These are phyloP conservation scores for Cyclargus thomasi DNA, from an alignment of 1,140 invertebrate genomes.

Conservation along the genomic window DNA sequence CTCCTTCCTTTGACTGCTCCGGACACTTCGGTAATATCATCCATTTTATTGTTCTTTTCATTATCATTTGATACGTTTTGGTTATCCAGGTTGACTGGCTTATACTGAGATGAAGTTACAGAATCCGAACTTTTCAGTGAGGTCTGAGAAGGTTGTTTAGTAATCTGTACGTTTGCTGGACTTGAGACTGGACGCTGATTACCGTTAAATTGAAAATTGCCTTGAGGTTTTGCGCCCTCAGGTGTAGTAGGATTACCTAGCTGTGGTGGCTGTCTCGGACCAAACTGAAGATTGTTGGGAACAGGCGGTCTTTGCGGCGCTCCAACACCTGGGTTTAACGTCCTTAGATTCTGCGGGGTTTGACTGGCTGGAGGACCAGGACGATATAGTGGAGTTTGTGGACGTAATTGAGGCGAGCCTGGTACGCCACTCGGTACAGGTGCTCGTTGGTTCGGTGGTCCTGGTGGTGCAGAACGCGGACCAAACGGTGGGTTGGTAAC, in stretches of 20 bases:
- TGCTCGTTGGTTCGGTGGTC: slow-evolving; percentile 38
- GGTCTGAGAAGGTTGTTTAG: slow-evolving; percentile 63
- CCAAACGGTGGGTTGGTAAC: slow-evolving; percentile 48
- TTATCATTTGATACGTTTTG: slow-evolving; percentile 48
- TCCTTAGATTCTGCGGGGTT: slow-evolving; percentile 49
- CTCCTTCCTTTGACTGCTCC: slow-evolving; percentile 65
- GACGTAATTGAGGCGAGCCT: slow-evolving; percentile 44
- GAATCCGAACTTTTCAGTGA: slow-evolving; percentile 51
- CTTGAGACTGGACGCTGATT: slow-evolving; percentile 30
- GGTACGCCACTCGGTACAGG: slow-evolving; percentile 39
- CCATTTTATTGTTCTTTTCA: slow-evolving; percentile 45
- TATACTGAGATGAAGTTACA: slow-evolving; percentile 41
- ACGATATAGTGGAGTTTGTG: slow-evolving; percentile 42
- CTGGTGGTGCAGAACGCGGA: slow-evolving; percentile 41
- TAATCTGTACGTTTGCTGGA: slow-evolving; percentile 37
- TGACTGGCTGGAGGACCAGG: slow-evolving; percentile 47
- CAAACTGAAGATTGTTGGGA: slow-evolving; percentile 65
- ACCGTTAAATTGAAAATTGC: slow-evolving; percentile 45
- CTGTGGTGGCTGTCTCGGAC: slow-evolving; percentile 55
- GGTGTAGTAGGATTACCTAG: slow-evolving; percentile 46
- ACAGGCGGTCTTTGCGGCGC: slow-evolving; percentile 47
- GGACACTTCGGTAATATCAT: slow-evolving; percentile 50
- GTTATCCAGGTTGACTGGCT: slow-evolving; percentile 69
- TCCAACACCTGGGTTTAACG: slow-evolving; percentile 42
- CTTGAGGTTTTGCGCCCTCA: slow-evolving; percentile 41